These are phyloP conservation scores for Oreortyx pictus DNA, from an alignment of 2,797 vertebrate genomes.

Conservation along the genomic window DNA sequence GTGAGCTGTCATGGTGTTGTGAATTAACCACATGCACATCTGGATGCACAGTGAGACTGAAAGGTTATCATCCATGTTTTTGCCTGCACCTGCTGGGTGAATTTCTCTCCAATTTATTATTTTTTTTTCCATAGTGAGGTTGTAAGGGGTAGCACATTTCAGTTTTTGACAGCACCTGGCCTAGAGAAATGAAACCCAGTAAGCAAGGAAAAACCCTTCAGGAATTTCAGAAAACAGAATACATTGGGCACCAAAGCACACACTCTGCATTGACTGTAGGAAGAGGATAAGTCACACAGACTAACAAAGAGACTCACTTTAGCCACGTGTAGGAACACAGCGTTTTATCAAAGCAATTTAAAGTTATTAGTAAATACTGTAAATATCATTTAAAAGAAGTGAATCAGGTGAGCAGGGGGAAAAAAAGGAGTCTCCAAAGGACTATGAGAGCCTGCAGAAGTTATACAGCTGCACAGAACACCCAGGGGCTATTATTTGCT, in stretches of 20 bases:
- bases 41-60: neutral
- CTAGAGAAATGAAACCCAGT: conserved; percentile 33
- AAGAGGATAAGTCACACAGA: neutral
- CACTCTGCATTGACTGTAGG: neutral
- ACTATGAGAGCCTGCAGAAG: neutral
- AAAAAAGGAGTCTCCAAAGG: neutral
- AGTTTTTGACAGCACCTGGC: conserved; percentile 23
- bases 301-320: neutral
- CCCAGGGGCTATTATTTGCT: neutral
- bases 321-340: neutral
- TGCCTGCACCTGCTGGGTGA: neutral
- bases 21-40: neutral
- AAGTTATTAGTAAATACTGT: conserved; percentile 35
- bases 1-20: neutral
- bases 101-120: neutral
- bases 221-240: neutral
- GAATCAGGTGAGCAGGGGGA: neutral
- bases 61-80: neutral
- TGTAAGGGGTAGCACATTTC: conserved; percentile 14
- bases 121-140: neutral
- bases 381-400: neutral
- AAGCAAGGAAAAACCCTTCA: conserved; percentile 29
- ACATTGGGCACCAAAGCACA: neutral
- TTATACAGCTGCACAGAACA: neutral
- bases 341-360: neutral